Evolutionary conservation across 2,797 vertebrate species (phyloP).

Genomic region (Sphaeramia orbicularis): DNA sequence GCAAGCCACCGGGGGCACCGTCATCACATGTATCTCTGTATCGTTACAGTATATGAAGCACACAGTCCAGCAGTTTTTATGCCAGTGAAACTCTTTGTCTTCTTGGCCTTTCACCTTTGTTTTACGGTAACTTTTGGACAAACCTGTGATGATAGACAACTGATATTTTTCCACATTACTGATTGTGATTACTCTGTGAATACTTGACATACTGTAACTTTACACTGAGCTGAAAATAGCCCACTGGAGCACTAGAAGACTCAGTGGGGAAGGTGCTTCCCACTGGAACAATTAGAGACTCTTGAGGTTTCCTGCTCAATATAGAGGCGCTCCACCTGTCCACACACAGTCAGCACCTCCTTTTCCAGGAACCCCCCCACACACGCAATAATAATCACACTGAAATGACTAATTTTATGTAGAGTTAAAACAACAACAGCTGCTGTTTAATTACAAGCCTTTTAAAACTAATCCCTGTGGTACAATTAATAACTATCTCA

Average conservation of each 20-base stretch:
- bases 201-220: constrained; percentile 88
- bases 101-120: too few relatives aligned
- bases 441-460: constrained; percentile 20
- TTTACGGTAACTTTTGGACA: too few relatives aligned
- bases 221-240: constrained; percentile 89
- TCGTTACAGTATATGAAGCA: too few relatives aligned
- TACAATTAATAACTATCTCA: constrained; percentile 2
- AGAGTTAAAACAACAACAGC: constrained; percentile 14
- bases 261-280: constrained; percentile 79
- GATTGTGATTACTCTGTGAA: constrained; percentile 87
- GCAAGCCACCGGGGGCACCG: constrained; percentile 9
- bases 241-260: constrained; percentile 73
- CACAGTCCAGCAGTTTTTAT: background rate
- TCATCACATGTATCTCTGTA: constrained; percentile 9
- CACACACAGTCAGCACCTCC: constrained; percentile 49
- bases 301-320: constrained; percentile 65
- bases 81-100: too few relatives aligned
- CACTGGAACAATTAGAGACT: constrained; percentile 80
- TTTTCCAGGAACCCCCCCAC: constrained; percentile 18
- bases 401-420: constrained; percentile 12
- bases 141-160: background rate
- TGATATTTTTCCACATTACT: constrained; percentile 45
- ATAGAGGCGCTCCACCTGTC: constrained; percentile 73
- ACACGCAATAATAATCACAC: constrained; percentile 4
- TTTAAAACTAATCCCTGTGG: background rate